Evolutionary conservation across 2,888 invertebrate genomes (phyloP), one percentile per base, ranked within the genome.

Genomic region (Dinocampus coccinellae): DNA sequence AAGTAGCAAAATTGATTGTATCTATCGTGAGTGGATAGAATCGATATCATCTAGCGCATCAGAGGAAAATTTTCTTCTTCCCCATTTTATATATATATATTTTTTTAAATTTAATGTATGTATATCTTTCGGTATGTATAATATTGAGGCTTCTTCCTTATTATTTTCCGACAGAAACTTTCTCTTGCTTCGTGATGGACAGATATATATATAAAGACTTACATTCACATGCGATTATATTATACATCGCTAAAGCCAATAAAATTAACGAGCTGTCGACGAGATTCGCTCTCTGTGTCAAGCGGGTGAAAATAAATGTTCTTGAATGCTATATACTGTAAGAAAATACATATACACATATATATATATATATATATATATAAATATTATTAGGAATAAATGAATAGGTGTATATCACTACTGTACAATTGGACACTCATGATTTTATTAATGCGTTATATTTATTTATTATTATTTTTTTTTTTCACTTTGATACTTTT

Each of bases 111-210:
- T 20, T 47, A 34, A 57, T 57, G 16, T 67, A 33, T 42, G n/a
- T 62, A 53, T n/a, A 0, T 16, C 67, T 33, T 34, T 16, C 20
- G 52, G n/a, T 29, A 63, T 13, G 36, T 65, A 29, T 39, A 65
- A 29, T 65, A 33, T 33, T 29, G 61, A 69, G 42, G 69, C 72
- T 74, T 76, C 74, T 74, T 72, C 75, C 72, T 76, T 73, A 67
- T 76, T 76, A 67, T 64, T 69, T 60, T 62, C 73, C 66, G 61
- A 63, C 69, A 69, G 66, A 76, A 76, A 77, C 77, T 77, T 77
- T 77, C 77, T 75, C 77, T 70, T 64, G 64, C 62, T 24, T 73
- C 64, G 63, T 71, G 69, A 69, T 70, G 65, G 73, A 70, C 72
- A 58, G 65, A 64, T 36, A 57, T 55, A 42, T 55, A 58, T 29